These are phyloP conservation scores for Phengaris arion DNA, from an alignment of 2,888 invertebrate genomes.

Conservation along the genomic window DNA sequence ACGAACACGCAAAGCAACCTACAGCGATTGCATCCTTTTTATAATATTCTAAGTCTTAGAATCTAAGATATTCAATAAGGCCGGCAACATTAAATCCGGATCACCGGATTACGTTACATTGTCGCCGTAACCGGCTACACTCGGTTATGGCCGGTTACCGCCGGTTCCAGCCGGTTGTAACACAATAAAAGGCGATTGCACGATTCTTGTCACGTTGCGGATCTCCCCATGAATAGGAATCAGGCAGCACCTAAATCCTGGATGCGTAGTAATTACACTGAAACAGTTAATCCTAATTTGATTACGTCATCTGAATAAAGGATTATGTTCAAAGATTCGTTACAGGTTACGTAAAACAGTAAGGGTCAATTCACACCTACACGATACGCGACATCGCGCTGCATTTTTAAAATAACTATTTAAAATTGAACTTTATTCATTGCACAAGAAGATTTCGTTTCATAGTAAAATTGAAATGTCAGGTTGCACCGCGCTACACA, in stretches of 20 bases:
- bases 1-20: no score
- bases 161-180: constrained; percentile 46
- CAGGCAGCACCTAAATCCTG: constrained; percentile 45
- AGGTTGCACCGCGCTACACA: no score
- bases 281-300: constrained; percentile 23
- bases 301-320: background rate
- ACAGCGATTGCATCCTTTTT: no score
- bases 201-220: constrained; percentile 56
- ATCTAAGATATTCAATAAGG: background rate
- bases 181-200: constrained; percentile 56
- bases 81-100: constrained; percentile 6
- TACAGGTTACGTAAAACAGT: no score
- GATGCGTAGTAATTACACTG: constrained; percentile 36
- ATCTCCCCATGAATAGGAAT: constrained; percentile 52
- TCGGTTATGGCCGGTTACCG: constrained; percentile 29
- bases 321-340: background rate
- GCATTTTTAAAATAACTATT: no score
- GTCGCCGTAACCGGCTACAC: constrained; percentile 15
- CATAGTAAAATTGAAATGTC: no score
- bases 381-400: no score
- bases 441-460: no score
- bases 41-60: background rate
- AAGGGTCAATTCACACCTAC: no score
- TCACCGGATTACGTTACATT: background rate
- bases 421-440: no score